phyloP scores from a whole-genome alignment of 2,113 vertebrate genomes.

The Notarius quadriscutis region DNA sequence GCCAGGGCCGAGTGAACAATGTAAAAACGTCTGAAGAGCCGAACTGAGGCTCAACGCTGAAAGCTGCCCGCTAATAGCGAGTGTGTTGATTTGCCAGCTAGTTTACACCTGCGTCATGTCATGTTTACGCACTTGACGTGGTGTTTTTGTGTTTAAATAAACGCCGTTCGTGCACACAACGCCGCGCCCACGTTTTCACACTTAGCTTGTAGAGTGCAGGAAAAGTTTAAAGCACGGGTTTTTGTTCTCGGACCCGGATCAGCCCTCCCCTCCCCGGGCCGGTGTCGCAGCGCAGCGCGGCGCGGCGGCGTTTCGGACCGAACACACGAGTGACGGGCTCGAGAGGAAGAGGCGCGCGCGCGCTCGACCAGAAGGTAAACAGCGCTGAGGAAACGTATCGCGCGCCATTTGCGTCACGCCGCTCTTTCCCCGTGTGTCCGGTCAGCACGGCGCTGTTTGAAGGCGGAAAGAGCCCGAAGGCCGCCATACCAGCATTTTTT shows the following conservation, averaged over 20 bases:
- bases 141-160: not conserved
- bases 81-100: accelerated
- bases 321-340: not conserved
- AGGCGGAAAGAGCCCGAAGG: accelerated
- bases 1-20: slow-evolving; percentile 43
- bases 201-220: slow-evolving; percentile 5
- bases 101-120: not conserved
- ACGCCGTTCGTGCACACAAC: slow-evolving; percentile 29
- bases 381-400: slow-evolving; percentile 54
- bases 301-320: too few relatives aligned
- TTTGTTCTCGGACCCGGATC: too few relatives aligned
- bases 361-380: slow-evolving; percentile 47
- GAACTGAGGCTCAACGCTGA: not conserved
- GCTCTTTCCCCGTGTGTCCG: not conserved
- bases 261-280: too few relatives aligned
- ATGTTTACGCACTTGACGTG: not conserved
- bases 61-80: accelerated
- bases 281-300: accelerated
- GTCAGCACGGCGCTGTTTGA: not conserved
- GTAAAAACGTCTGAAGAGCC: slow-evolving; percentile 31
- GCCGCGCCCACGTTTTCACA: slow-evolving; percentile 54
- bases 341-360: slow-evolving; percentile 6
- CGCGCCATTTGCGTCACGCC: slow-evolving; percentile 59
- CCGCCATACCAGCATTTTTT: accelerated
- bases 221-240: slow-evolving; percentile 33